These are phyloP conservation scores for Paguma larvata DNA, from an alignment of 2,797 vertebrate genomes.

Conservation along the genomic window DNA sequence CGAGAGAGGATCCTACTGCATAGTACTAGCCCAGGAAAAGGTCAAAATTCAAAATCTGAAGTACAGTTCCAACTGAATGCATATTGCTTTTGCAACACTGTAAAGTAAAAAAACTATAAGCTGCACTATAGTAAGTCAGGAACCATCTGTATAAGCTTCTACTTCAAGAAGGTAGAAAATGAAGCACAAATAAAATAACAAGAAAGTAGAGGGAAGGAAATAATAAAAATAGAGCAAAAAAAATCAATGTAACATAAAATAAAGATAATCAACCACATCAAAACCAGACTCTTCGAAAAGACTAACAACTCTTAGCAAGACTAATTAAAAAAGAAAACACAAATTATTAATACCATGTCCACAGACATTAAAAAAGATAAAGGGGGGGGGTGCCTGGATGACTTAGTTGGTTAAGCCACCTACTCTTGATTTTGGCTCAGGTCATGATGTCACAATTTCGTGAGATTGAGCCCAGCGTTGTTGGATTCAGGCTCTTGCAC, in stretches of 20 bases:
- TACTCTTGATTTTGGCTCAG: too few relatives aligned
- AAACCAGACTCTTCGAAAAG: background rate
- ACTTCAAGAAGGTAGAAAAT: background rate
- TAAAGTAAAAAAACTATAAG: background rate
- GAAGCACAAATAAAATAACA: slow-evolving; percentile 7
- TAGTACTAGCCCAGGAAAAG: background rate
- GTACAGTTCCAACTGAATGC: background rate
- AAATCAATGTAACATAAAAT: background rate
- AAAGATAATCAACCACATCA: background rate
- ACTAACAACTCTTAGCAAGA: background rate
- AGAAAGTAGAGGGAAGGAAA: slow-evolving; percentile 27
- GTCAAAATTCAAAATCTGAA: background rate
- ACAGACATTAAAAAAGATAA: background rate
- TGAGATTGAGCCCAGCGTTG: too few relatives aligned
- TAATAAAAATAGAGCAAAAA: slow-evolving; percentile 7
- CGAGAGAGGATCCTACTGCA: background rate
- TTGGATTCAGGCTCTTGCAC: too few relatives aligned
- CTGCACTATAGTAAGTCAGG: background rate
- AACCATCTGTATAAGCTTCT: background rate
- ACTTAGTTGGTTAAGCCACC: too few relatives aligned
- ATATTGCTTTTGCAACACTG: background rate
- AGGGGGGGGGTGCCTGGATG: too few relatives aligned
- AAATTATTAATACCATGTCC: background rate
- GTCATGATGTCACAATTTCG: too few relatives aligned
- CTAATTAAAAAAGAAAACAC: background rate